These are phyloP conservation scores for Contarinia nasturtii DNA, from an alignment of 1,140 invertebrate species.

Conservation along the genomic window DNA sequence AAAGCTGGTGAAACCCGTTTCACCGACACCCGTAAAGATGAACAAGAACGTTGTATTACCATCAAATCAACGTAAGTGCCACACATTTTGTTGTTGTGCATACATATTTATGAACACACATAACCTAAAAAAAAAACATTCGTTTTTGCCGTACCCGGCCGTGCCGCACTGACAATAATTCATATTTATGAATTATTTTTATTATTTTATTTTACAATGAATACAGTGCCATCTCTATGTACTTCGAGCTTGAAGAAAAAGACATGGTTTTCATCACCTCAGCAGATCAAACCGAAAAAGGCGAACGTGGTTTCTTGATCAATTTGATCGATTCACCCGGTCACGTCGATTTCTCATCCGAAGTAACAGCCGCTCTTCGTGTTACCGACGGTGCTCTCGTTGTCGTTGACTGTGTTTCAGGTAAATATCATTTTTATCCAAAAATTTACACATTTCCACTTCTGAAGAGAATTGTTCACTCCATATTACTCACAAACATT, in stretches of 20 bases:
- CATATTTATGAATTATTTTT: not conserved
- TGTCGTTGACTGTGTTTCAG: conserved; percentile 98
- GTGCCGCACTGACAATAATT: not conserved
- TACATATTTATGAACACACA: not conserved
- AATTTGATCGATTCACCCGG: conserved; percentile 98
- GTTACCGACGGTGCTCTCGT: conserved; percentile 98
- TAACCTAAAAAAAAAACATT: not conserved
- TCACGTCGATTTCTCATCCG: conserved; percentile 98
- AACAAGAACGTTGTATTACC: conserved; percentile 98
- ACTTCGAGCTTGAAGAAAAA: conserved; percentile 85
- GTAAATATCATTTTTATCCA: conserved; percentile 28
- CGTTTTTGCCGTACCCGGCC: not conserved
- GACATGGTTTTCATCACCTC: conserved; percentile 82
- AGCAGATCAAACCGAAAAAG: conserved; percentile 73
- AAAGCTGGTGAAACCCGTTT: conserved; percentile 98
- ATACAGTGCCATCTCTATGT: conserved; percentile 97
- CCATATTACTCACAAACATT: too few relatives aligned
- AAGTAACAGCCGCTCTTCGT: conserved; percentile 95
- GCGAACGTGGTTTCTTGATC: conserved; percentile 91
- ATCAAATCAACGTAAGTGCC: conserved; percentile 96
- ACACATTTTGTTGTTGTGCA: not conserved
- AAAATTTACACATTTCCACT: too few relatives aligned
- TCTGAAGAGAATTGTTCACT: too few relatives aligned
- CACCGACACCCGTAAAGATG: conserved; percentile 98
- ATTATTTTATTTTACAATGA: conserved; percentile 11